These are phyloP conservation scores for Lordiphosa stackelbergi DNA, from an alignment of 1,140 invertebrate genomes.

Conservation along the genomic window DNA sequence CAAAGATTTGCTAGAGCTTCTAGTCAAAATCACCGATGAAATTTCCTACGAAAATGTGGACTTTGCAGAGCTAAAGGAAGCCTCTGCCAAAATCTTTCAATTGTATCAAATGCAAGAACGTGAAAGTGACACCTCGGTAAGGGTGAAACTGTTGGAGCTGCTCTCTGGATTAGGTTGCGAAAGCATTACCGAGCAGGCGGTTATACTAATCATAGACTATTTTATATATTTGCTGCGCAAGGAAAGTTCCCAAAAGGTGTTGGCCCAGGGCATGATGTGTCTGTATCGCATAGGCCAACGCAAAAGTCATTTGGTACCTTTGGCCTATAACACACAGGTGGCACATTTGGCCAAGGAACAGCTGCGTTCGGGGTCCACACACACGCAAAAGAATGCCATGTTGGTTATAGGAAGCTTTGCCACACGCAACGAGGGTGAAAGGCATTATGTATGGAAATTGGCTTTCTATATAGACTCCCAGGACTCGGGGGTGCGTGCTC, in stretches of 20 bases:
- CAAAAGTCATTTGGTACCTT: slow-evolving; percentile 44
- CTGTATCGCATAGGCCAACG: slow-evolving; percentile 64
- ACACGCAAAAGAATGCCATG: slow-evolving; percentile 88
- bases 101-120: slow-evolving; percentile 65
- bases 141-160: slow-evolving; percentile 64
- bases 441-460: slow-evolving; percentile 82
- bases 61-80: slow-evolving; percentile 53
- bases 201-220: slow-evolving; percentile 80
- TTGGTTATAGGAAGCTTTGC: slow-evolving; percentile 83
- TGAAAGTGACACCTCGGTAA: slow-evolving; percentile 63
- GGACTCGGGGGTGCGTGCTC: slow-evolving; percentile 92
- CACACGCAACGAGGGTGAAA: slow-evolving; percentile 79
- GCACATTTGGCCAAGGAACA: slow-evolving; percentile 80
- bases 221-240: slow-evolving; percentile 85
- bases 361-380: slow-evolving; percentile 85
- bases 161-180: slow-evolving; percentile 62
- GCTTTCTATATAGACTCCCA: slow-evolving; percentile 90
- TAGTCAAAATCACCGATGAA: slow-evolving; percentile 72
- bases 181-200: slow-evolving; percentile 40
- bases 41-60: slow-evolving; percentile 57
- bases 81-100: slow-evolving; percentile 52
- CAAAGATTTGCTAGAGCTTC: slow-evolving; percentile 60
- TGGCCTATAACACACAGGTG: slow-evolving; percentile 64
- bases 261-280: slow-evolving; percentile 69
- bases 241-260: slow-evolving; percentile 90